Percentiles rank a stretch among this genome's conserved stretches.
Evolutionary conservation across 2,888 invertebrate genomes (phyloP).

Genomic region (Ceriagrion tenellum): DNA sequence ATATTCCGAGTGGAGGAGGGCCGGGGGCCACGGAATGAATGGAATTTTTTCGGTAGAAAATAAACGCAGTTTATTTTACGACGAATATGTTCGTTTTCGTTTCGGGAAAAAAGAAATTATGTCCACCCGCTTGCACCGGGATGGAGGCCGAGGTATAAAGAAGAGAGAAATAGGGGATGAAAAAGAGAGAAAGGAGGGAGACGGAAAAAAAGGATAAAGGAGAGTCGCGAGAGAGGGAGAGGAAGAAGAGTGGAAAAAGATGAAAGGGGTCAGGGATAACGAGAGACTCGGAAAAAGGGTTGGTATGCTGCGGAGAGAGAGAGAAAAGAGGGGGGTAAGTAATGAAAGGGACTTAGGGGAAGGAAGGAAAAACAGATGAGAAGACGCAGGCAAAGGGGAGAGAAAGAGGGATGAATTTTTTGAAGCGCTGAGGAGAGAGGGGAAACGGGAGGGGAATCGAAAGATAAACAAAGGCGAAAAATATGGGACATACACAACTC

Average conservation of each 20-base stretch:
- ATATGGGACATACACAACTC: too few species aligned
- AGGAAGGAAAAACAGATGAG: too few species aligned
- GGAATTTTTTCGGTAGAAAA: background rate
- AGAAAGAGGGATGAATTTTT: too few species aligned
- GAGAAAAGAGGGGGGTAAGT: too few species aligned
- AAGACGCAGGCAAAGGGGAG: too few species aligned
- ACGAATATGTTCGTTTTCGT: background rate
- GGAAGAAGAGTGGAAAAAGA: background rate
- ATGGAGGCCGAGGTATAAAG: background rate
- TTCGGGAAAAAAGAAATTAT: background rate
- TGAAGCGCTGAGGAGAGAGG: too few species aligned
- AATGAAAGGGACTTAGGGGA: too few species aligned
- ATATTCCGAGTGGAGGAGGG: background rate
- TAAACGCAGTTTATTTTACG: background rate
- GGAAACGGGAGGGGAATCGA: too few species aligned
- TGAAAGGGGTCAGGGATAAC: background rate
- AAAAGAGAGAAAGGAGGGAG: background rate
- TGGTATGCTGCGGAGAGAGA: background rate
- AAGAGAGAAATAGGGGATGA: background rate
- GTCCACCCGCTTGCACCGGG: background rate
- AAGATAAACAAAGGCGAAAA: too few species aligned
- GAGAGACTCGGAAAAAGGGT: background rate
- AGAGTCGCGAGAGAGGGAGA: background rate
- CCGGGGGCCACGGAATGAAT: background rate
- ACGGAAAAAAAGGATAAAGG: slow-evolving; percentile 1